A percentile compares a stretch with the other conserved stretches of the same genome.
phyloP scores from a whole-genome alignment of 1,140 invertebrate species.

The Nephotettix cincticeps region DNA sequence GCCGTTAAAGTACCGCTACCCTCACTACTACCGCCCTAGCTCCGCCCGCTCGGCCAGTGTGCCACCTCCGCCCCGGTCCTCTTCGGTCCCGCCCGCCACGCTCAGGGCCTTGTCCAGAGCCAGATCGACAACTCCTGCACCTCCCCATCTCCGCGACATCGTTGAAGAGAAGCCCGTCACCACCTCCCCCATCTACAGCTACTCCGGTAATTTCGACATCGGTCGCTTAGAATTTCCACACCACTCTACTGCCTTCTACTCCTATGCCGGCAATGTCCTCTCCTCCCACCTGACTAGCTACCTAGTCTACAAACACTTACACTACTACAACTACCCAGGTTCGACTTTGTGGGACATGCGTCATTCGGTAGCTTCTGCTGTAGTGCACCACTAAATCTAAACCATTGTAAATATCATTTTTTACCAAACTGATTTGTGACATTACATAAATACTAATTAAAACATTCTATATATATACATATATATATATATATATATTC shows the following conservation, averaged over 20 bases:
- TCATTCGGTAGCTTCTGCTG: background rate
- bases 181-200: background rate
- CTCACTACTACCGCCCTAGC: background rate
- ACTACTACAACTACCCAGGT: background rate
- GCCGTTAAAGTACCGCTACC: background rate
- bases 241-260: background rate
- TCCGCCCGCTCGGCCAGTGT: background rate
- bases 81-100: background rate
- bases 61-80: background rate
- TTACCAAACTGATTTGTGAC: no score
- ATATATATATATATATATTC: no score
- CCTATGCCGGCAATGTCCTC: constrained; percentile 3
- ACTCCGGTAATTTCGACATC: background rate
- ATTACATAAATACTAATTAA: no score
- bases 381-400: background rate
- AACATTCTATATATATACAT: no score
- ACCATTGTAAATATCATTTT: background rate
- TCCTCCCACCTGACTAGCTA: constrained; percentile 2
- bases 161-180: background rate
- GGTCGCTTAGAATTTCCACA: background rate
- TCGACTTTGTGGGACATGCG: constrained; percentile 2
- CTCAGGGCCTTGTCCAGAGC: background rate
- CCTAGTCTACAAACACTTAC: background rate
- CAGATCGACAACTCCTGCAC: background rate
- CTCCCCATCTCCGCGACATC: background rate